phyloP scores from a whole-genome alignment of 2,888 invertebrate genomes.

The Aphidius colemani region DNA sequence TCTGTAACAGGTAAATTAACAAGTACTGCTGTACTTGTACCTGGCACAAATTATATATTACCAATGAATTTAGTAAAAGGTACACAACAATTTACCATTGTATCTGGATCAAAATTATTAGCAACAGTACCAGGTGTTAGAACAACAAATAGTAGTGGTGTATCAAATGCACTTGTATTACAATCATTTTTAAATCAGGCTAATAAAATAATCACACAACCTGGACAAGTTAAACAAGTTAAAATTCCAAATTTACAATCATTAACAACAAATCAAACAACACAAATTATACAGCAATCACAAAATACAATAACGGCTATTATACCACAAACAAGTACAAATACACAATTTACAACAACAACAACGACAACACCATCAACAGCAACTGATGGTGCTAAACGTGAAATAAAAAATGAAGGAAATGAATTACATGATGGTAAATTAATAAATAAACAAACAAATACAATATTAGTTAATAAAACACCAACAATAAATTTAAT shows the following conservation, averaged over 20 bases:
- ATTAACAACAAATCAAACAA: slow-evolving; percentile 37
- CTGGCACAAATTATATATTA: slow-evolving; percentile 71
- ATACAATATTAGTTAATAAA: slow-evolving; percentile 48
- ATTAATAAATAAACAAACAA: slow-evolving; percentile 26
- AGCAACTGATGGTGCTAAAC: slow-evolving; percentile 30
- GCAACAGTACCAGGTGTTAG: slow-evolving; percentile 53
- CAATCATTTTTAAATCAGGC: slow-evolving; percentile 72
- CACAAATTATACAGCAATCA: slow-evolving; percentile 39
- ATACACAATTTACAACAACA: slow-evolving; percentile 40
- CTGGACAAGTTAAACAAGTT: slow-evolving; percentile 49
- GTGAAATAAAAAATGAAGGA: slow-evolving; percentile 34
- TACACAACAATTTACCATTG: slow-evolving; percentile 74
- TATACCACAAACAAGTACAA: slow-evolving; percentile 46
- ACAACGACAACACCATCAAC: slow-evolving; percentile 28
- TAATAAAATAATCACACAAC: slow-evolving; percentile 58
- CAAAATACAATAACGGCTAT: slow-evolving; percentile 22
- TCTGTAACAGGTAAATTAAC: slow-evolving; percentile 65
- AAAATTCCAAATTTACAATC: slow-evolving; percentile 53
- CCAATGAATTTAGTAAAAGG: slow-evolving; percentile 76
- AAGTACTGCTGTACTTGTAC: slow-evolving; percentile 71
- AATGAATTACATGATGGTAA: slow-evolving; percentile 29
- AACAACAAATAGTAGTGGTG: slow-evolving; percentile 50
- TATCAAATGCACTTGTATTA: slow-evolving; percentile 69
- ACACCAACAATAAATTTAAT: slow-evolving; percentile 47
- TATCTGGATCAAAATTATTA: slow-evolving; percentile 71